phyloP scores from a whole-genome alignment of 2,888 invertebrate genomes.

The Heliconius aoede region DNA sequence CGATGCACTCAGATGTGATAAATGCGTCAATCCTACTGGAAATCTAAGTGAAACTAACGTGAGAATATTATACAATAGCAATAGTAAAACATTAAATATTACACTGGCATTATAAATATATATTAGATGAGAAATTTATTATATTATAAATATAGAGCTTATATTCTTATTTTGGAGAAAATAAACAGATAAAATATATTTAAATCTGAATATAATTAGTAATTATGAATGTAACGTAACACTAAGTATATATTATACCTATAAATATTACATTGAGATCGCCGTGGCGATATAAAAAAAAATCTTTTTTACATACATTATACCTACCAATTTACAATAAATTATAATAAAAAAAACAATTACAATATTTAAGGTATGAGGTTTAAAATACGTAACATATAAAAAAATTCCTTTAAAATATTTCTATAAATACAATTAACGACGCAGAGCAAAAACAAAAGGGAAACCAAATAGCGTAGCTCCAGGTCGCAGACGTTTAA shows the following conservation, averaged over 20 bases:
- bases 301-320: not conserved
- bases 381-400: not conserved
- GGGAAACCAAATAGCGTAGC: not conserved
- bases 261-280: not conserved
- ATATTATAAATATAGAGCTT: not conserved
- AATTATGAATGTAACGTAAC: too few relatives aligned
- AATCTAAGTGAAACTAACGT: constrained; percentile 26
- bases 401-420: too few relatives aligned
- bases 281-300: too few relatives aligned
- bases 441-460: not conserved
- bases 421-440: too few relatives aligned
- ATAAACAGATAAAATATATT: too few relatives aligned
- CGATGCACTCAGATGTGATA: constrained; percentile 46
- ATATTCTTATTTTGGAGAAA: too few relatives aligned
- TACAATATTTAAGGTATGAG: not conserved
- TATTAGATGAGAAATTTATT: not conserved
- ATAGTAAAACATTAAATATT: not conserved
- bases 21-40: constrained; percentile 37
- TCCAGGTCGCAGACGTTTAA: constrained; percentile 5
- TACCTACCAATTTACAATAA: not conserved
- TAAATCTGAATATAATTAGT: too few relatives aligned
- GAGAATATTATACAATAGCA: not conserved
- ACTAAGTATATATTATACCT: too few relatives aligned
- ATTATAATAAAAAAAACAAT: not conserved
- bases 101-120: not conserved